Percentiles rank a stretch among this genome's conserved stretches.
phyloP scores from a whole-genome alignment of 2,113 vertebrate genomes.

The Pica pica region DNA sequence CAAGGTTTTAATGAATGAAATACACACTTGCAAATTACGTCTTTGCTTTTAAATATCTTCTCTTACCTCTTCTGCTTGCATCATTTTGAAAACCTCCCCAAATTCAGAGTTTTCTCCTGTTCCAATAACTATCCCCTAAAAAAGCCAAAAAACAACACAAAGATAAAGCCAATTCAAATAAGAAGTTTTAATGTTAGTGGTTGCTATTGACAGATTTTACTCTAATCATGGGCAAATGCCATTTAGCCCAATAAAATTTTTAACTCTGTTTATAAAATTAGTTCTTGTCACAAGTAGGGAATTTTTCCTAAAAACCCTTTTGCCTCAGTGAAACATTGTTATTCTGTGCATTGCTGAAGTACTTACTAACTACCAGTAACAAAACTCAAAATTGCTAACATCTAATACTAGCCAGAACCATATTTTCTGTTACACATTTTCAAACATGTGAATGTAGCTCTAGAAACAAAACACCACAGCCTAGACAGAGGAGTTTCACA shows the following conservation, averaged over 20 bases:
- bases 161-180: background rate
- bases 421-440: background rate
- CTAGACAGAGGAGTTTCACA: background rate
- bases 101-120: constrained; percentile 98
- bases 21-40: background rate
- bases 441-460: rapidly evolving
- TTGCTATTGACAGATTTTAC: background rate
- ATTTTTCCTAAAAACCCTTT: background rate
- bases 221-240: background rate
- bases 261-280: background rate
- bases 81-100: constrained; percentile 99
- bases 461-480: background rate
- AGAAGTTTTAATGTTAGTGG: background rate
- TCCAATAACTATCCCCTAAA: constrained; percentile 94
- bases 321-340: background rate
- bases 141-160: background rate
- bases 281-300: background rate
- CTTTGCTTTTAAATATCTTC: background rate
- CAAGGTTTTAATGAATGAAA: background rate
- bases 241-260: background rate
- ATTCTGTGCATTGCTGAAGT: background rate
- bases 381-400: background rate
- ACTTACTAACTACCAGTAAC: background rate
- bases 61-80: constrained; percentile 98
- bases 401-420: rapidly evolving